phyloP scores from a whole-genome alignment of 2,888 invertebrate genomes.

The Matsumyia berberina region DNA sequence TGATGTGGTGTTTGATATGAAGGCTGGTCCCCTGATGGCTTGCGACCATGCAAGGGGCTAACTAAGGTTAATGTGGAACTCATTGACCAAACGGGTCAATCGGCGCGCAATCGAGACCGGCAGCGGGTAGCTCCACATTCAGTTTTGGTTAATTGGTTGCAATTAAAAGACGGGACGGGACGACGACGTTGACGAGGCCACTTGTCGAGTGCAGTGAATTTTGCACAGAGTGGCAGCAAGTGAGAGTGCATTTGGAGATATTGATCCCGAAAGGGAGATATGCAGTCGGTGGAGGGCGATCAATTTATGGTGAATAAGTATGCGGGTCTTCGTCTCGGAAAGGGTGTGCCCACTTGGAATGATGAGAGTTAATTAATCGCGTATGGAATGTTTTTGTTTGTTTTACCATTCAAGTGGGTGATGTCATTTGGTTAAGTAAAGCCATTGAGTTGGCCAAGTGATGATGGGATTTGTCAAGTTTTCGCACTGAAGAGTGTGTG shows the following conservation, averaged over 20 bases:
- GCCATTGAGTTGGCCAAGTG: no score
- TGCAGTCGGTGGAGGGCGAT: conserved; percentile 31
- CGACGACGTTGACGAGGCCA: conserved; percentile 26
- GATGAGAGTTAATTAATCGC: conserved; percentile 68
- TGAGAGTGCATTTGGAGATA: conserved; percentile 34
- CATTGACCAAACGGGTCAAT: conserved; percentile 81
- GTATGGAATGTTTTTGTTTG: conserved; percentile 26
- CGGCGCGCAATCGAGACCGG: conserved; percentile 74
- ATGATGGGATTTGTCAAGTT: no score
- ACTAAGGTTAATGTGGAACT: conserved; percentile 83
- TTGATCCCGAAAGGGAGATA: conserved; percentile 29
- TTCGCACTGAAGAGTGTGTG: no score
- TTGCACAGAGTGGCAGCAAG: conserved; percentile 29
- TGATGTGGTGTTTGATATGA: conserved; percentile 49
- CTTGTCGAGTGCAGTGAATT: conserved; percentile 25
- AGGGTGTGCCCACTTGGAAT: conserved; percentile 49
- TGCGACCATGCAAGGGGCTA: conserved; percentile 79
- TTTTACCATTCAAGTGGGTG: conserved; percentile 26
- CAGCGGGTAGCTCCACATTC: neutral
- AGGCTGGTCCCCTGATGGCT: conserved; percentile 51
- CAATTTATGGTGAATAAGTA: conserved; percentile 53
- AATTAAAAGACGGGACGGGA: conserved; percentile 64
- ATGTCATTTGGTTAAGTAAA: conserved; percentile 35
- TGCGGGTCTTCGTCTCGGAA: conserved; percentile 43
- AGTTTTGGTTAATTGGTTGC: conserved; percentile 65